Evolutionary conservation across 2,797 vertebrate species (phyloP).

Genomic region (Telmatherina bonti): DNA sequence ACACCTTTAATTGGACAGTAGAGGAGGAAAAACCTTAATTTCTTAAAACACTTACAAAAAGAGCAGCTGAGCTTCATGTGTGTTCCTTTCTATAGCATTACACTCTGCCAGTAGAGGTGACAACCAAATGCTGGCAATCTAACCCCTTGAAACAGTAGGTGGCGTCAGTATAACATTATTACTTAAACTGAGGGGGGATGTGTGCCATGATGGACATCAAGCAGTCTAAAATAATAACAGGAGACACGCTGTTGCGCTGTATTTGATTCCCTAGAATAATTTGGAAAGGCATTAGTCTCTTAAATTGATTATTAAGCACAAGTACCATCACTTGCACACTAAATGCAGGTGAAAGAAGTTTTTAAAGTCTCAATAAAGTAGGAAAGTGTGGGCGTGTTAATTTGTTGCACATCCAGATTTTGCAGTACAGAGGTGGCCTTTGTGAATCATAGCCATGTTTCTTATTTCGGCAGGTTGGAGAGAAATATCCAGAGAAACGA

Average conservation of each 20-base stretch:
- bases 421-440: conserved; percentile 11
- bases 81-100: not conserved
- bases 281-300: conserved; percentile 19
- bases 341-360: conserved; percentile 35
- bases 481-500: conserved; percentile 27
- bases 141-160: conserved; percentile 61
- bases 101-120: not conserved
- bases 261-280: not conserved
- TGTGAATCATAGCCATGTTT: conserved; percentile 40
- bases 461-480: conserved; percentile 47
- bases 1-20: not conserved
- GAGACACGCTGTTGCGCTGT: conserved; percentile 3
- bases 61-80: not conserved
- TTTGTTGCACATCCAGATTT: conserved; percentile 9
- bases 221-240: conserved; percentile 14
- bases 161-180: conserved; percentile 50
- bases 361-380: conserved; percentile 40
- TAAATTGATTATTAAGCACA: conserved; percentile 7
- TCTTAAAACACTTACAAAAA: too few relatives aligned
- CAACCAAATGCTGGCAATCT: conserved; percentile 1
- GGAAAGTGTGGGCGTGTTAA: conserved; percentile 34
- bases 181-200: not conserved
- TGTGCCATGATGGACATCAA: conserved; percentile 13
- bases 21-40: too few relatives aligned
- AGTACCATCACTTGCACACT: conserved; percentile 8